phyloP scores from a whole-genome alignment of 2,113 vertebrate species.

The mouse (Mus musculus) region DNA sequence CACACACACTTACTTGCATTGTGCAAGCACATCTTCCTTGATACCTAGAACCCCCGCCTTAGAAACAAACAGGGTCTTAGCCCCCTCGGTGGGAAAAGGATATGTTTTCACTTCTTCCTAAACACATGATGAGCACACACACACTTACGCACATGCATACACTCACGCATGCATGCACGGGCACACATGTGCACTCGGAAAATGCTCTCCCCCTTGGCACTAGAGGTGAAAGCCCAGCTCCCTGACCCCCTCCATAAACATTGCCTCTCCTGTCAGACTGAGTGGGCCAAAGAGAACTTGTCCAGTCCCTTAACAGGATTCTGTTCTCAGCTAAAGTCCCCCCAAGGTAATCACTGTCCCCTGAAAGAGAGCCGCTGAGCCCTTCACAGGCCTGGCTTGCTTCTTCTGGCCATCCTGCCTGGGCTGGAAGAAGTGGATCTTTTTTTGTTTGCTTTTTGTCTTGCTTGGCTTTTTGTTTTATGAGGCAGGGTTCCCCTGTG shows the following conservation, averaged over 20 bases:
- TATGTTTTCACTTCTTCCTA: neutral
- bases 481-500: neutral
- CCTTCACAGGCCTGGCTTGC: neutral
- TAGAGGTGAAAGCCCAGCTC: neutral
- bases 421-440: neutral
- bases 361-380: neutral
- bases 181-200: neutral
- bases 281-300: neutral
- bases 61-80: neutral
- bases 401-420: neutral
- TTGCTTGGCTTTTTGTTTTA: neutral
- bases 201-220: neutral
- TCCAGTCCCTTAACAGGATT: neutral
- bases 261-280: neutral
- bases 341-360: neutral
- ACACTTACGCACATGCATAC: neutral
- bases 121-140: neutral
- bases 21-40: neutral
- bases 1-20: fast-evolving
- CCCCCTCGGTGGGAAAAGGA: neutral
- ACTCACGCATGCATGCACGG: neutral
- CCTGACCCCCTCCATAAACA: neutral
- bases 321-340: neutral
- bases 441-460: neutral
- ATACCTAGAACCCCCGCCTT: neutral